Percentiles rank a stretch among this genome's conserved stretches.
These are phyloP conservation scores for Aphelenchoides besseyi DNA, from an alignment of 1,140 invertebrate genomes.

Conservation along the genomic window DNA sequence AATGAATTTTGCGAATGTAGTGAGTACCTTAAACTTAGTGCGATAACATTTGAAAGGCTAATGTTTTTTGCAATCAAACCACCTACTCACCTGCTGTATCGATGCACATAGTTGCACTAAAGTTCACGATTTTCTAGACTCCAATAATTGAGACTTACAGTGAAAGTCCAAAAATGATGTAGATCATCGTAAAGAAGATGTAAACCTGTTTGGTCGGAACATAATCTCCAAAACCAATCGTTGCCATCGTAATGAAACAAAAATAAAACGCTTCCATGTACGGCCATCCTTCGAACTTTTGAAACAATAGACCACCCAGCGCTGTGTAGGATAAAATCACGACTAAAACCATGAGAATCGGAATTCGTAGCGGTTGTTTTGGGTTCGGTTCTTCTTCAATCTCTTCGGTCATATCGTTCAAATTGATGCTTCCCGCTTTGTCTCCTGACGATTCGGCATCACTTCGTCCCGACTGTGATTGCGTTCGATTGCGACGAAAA, in stretches of 20 bases:
- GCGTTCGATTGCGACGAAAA: slow-evolving; percentile 40
- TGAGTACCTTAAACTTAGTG: too few species aligned
- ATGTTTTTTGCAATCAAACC: background rate
- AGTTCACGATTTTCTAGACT: slow-evolving; percentile 24
- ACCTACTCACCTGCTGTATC: slow-evolving; percentile 48
- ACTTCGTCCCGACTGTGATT: slow-evolving; percentile 43
- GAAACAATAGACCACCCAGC: slow-evolving; percentile 57
- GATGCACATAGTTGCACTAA: slow-evolving; percentile 62
- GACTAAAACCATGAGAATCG: slow-evolving; percentile 59
- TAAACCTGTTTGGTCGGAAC: slow-evolving; percentile 61
- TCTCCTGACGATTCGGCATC: slow-evolving; percentile 29
- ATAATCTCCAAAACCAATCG: slow-evolving; percentile 61
- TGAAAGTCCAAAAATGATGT: slow-evolving; percentile 62
- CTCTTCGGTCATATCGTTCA: slow-evolving; percentile 54
- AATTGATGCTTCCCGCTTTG: slow-evolving; percentile 56
- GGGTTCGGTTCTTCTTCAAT: slow-evolving; percentile 44
- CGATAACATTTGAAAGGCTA: too few species aligned
- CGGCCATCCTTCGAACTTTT: slow-evolving; percentile 58
- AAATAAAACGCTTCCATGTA: slow-evolving; percentile 63
- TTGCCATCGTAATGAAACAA: slow-evolving; percentile 63
- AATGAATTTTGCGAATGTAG: slow-evolving; percentile 61
- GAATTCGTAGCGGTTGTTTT: slow-evolving; percentile 46
- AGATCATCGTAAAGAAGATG: slow-evolving; percentile 61
- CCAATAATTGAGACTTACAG: slow-evolving; percentile 40
- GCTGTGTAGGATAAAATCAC: slow-evolving; percentile 58